Base-by-base conservation (phyloP, 2,113 vertebrate genomes). In the Chitala chitala region DNA sequence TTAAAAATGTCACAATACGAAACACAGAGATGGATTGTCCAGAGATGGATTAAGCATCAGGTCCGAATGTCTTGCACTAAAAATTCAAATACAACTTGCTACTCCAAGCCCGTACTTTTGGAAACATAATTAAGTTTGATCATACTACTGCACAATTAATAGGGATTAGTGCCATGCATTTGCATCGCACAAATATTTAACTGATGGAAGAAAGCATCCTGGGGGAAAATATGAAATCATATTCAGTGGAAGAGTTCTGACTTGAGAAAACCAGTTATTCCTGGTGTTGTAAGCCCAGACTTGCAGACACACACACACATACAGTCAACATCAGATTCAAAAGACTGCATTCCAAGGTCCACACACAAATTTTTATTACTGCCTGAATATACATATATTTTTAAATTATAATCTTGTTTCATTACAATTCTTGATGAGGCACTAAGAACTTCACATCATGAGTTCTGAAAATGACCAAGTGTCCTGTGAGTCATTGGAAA, bases 211-310 rank as follows among this genome's bases (percentile, higher is more conserved):
- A 17, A 26, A 10, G 5, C 64, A 48, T 68, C 22, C 64, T 13
- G 26, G 42, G 64, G 64, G 63, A 46, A 8, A 63, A 36, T 63
- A 63, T 63, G 26, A 3, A 40, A 22, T 5, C 38, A 65, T 40
- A 42, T 44, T 68, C 42, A 26, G 9, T 42, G 22, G 22, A 48
- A 68, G 40, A 48, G 29, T 42, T 26, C 64, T 42, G 40, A 68
- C 64, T 68, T 48, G 3, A 48, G 20, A 68, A 68, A 68, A 68
- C 64, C 64, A 68, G 64, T 68, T 68, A 46, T 48, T 68, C 64
- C 3, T 29, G 38, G 22, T 48, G 6, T 31, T 17, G 26, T 42
- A 68, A 13, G 64, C 5, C 42, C 13, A 7, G 46, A 48, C 64
- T 66, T 24, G 63, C 40, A 66, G 24, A 17, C 9, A 54, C 6